These are phyloP conservation scores for Crotophaga sulcirostris DNA, from an alignment of 2,113 vertebrate genomes.

Conservation along the genomic window DNA sequence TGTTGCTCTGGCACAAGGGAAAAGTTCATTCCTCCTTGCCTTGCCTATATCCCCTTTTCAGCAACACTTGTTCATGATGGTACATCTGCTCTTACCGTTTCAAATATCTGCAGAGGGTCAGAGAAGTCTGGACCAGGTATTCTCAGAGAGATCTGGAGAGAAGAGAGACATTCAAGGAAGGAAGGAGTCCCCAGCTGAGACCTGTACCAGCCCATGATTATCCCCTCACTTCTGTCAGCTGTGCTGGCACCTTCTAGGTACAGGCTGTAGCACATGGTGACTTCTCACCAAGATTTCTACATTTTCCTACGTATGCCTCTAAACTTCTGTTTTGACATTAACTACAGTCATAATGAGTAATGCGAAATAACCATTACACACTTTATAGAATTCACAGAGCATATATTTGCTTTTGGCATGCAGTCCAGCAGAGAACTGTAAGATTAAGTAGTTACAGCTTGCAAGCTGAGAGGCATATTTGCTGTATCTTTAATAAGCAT, in stretches of 20 bases:
- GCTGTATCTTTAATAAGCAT: slow-evolving; percentile 12
- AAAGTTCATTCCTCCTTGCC: background rate
- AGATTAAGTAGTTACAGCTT: slow-evolving; percentile 23
- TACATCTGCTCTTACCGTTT: background rate
- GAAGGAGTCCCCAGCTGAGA: background rate
- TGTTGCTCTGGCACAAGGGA: background rate
- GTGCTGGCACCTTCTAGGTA: background rate
- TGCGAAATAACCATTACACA: background rate
- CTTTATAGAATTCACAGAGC: background rate
- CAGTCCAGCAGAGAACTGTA: background rate
- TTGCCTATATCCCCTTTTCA: background rate
- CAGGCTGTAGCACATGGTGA: background rate
- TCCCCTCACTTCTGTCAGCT: background rate
- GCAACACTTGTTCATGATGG: accelerated
- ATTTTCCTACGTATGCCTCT: background rate
- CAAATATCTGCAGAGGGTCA: background rate
- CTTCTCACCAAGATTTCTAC: background rate
- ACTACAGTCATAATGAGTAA: background rate
- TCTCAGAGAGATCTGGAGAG: background rate
- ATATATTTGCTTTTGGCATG: background rate
- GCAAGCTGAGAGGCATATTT: slow-evolving; percentile 2
- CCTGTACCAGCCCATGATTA: background rate
- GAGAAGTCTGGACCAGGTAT: background rate
- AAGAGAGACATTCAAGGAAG: background rate
- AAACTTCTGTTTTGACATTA: background rate